Evolutionary conservation across 2,113 vertebrate genomes (phyloP).

Genomic region (Corythaeola cristata): DNA sequence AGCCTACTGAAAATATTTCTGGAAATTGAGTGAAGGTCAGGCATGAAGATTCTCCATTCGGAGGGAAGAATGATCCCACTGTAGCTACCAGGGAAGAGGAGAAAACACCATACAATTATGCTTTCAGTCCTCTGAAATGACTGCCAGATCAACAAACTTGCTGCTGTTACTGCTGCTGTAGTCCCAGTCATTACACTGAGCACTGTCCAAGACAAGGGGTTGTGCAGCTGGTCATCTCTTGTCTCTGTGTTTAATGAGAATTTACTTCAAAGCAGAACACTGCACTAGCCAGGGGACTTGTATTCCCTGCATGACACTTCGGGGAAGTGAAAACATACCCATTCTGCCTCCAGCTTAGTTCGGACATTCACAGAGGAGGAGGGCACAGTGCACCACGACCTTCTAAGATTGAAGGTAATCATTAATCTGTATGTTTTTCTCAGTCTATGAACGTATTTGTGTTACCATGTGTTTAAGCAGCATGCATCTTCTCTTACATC

Average conservation of each 20-base stretch:
- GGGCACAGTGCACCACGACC: neutral
- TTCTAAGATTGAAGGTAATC: constrained; percentile 7
- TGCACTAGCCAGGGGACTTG: neutral
- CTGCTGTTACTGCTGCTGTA: neutral
- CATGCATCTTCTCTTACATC: constrained; percentile 28
- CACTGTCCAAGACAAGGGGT: neutral
- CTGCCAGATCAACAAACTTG: neutral
- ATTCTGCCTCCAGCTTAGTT: neutral
- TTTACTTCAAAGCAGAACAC: neutral
- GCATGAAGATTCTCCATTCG: neutral
- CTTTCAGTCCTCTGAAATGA: neutral
- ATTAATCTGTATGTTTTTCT: neutral
- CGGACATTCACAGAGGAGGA: neutral
- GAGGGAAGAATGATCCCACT: neutral
- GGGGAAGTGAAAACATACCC: neutral
- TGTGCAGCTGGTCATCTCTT: neutral
- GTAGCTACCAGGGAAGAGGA: neutral
- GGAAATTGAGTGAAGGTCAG: neutral
- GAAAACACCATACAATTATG: neutral
- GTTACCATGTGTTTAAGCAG: constrained; percentile 37
- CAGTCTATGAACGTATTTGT: neutral
- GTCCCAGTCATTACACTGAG: neutral
- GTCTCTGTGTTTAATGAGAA: neutral
- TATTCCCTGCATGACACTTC: neutral
- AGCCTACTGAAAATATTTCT: neutral